Base-by-base conservation (phyloP, 2,797 vertebrate genomes). In the Allobates femoralis region DNA sequence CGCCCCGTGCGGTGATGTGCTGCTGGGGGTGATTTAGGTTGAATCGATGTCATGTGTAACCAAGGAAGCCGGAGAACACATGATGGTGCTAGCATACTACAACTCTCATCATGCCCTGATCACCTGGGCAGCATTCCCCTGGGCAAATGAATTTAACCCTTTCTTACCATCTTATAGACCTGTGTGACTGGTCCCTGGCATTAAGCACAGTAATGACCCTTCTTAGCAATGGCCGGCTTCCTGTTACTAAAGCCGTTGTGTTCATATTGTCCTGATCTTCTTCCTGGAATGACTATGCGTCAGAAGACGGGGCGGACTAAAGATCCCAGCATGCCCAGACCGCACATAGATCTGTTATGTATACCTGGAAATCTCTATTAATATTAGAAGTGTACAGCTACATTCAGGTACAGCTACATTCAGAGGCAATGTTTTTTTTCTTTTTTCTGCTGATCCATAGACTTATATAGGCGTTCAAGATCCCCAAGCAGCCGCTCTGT, bases 221-320 rank as follows among this genome's bases (percentile, higher is more conserved):
- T 74, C n/a, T 5, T 46, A 12, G 50, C 37, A 50, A 50, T 50
- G 15, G 71, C 23, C 71, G 5, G 21, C 37, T 74, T 74, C 71
- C 71, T 74, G 71, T 26, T 74, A 74, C 30, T n/a, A 74, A 73
- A 73, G 69, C 23, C 23, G 7, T 46, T 74, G 71, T 74, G 46
- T 37, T 50, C n/a, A 26, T 74, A 15, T 26, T 26, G 71, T 74
- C 23, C 21, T n/a, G 37, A 46, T 74, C 41, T 3, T 23, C 41
- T 50, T 74, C 71, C 71, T 74, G 71, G 12, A 50, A 74, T 74
- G 23, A 74, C 46, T 6, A 50, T 14, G 12, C 67, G 12, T 15
- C 16, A 62, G n/a, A 62, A 26, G 2, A 2, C 10, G n/a, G 14
- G 16, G 60, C 60, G 41, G 19, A 74, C 34, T 23, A 46, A 5